Evolutionary conservation across 2,113 vertebrate genomes (phyloP).

Genomic region (Mellivora capensis): DNA sequence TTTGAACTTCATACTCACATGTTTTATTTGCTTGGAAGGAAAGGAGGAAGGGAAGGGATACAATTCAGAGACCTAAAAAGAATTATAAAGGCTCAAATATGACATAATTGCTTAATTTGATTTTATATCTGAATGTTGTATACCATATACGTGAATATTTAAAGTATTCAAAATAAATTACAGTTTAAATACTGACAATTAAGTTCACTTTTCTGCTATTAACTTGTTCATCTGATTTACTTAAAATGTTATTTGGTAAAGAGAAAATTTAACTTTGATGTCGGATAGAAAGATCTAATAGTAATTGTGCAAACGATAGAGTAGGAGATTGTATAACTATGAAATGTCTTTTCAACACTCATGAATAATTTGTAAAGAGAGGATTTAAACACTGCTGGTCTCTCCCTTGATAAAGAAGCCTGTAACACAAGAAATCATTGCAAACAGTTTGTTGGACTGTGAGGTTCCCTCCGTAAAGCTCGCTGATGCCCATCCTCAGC

Average conservation of each 20-base stretch:
- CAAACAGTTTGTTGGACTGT: not conserved
- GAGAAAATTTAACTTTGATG: not conserved
- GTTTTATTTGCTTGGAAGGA: not conserved
- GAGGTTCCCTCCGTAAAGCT: not conserved
- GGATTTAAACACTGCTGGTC: not conserved
- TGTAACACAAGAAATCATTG: not conserved
- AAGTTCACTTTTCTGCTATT: not conserved
- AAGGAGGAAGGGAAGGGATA: not conserved
- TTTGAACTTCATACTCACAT: not conserved
- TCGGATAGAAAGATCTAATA: not conserved
- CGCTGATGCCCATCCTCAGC: not conserved
- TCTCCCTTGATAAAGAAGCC: not conserved
- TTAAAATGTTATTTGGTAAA: not conserved
- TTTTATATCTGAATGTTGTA: not conserved
- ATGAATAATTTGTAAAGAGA: not conserved
- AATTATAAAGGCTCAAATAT: not conserved
- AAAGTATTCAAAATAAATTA: not conserved
- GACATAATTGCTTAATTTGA: not conserved
- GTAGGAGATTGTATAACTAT: not conserved
- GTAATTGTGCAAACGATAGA: not conserved
- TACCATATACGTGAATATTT: not conserved
- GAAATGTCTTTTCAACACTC: not conserved
- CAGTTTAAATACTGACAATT: not conserved
- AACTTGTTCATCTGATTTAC: not conserved
- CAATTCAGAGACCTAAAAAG: not conserved